phyloP scores from a whole-genome alignment of 1,140 invertebrate species.

The Drosophila tristis region DNA sequence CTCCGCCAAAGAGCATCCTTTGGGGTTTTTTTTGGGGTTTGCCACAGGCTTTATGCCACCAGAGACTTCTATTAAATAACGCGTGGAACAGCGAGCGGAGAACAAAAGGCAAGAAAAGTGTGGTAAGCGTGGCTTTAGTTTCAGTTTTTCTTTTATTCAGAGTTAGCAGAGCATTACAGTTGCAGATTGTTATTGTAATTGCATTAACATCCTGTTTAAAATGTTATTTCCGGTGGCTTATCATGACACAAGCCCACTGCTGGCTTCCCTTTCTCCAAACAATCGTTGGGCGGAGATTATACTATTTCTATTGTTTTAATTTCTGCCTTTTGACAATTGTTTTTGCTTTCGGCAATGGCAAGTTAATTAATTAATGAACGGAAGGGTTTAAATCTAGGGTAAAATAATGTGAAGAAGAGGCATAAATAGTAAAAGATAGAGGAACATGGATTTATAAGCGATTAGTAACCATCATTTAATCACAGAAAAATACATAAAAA shows the following conservation, averaged over 20 bases:
- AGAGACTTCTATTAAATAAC: constrained; percentile 50
- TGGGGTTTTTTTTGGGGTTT: constrained; percentile 24
- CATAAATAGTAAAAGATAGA: background rate
- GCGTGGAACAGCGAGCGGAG: constrained; percentile 5
- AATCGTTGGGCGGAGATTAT: constrained; percentile 1
- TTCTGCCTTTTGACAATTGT: background rate
- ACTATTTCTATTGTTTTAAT: constrained; percentile 33
- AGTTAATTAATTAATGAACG: constrained; percentile 43
- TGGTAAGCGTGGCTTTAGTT: constrained; percentile 9
- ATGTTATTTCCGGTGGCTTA: constrained; percentile 14
- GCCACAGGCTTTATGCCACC: constrained; percentile 22
- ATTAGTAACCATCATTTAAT: no score
- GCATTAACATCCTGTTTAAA: constrained; percentile 7
- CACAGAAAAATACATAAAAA: no score
- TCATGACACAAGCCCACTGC: constrained; percentile 4
- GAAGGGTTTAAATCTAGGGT: constrained; percentile 9
- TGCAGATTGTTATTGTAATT: constrained; percentile 11
- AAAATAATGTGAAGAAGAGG: background rate
- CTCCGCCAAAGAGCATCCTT: constrained; percentile 37
- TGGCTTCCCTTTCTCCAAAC: constrained; percentile 2
- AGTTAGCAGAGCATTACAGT: constrained; percentile 33
- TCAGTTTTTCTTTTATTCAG: constrained; percentile 34
- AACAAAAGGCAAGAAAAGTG: constrained; percentile 6
- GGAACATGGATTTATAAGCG: no score
- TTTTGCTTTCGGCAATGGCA: constrained; percentile 27